phyloP scores from a whole-genome alignment of 1,140 invertebrate species.

The Riptortus pedestris region DNA sequence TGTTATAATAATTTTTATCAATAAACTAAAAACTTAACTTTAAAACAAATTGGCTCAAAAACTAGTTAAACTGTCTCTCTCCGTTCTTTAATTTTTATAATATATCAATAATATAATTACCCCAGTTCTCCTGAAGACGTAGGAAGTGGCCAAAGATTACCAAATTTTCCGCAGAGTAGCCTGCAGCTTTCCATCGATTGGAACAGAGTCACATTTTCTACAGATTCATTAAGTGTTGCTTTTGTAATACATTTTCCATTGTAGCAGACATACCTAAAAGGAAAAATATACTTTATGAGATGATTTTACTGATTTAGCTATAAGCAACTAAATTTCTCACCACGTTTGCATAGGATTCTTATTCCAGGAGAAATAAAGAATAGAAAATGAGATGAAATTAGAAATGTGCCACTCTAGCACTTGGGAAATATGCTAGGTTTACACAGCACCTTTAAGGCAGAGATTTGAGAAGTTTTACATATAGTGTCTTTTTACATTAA shows the following conservation, averaged over 20 bases:
- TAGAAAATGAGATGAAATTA: not conserved
- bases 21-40: not conserved
- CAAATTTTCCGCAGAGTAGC: slow-evolving; percentile 52
- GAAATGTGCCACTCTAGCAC: not conserved
- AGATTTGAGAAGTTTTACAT: too few species aligned
- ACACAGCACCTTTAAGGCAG: not conserved
- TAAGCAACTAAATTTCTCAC: not conserved
- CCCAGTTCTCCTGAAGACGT: slow-evolving; percentile 36
- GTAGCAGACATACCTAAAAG: slow-evolving; percentile 34
- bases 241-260: slow-evolving; percentile 10
- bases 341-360: too few species aligned
- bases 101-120: slow-evolving; percentile 16
- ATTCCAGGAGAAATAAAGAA: too few species aligned
- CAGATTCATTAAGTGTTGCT: slow-evolving; percentile 12
- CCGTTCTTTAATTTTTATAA: too few species aligned
- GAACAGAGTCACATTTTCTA: slow-evolving; percentile 1
- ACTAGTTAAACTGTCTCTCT: too few species aligned
- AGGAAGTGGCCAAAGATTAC: slow-evolving; percentile 59
- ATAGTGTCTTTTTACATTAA: too few species aligned
- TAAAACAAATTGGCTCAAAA: too few species aligned
- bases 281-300: slow-evolving; percentile 21
- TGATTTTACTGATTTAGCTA: not conserved
- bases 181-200: slow-evolving; percentile 43
- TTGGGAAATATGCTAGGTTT: not conserved
- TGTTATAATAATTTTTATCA: not conserved